Conservation (phyloP, 1,140 invertebrate species). For the Microplitis mediator region DNA sequence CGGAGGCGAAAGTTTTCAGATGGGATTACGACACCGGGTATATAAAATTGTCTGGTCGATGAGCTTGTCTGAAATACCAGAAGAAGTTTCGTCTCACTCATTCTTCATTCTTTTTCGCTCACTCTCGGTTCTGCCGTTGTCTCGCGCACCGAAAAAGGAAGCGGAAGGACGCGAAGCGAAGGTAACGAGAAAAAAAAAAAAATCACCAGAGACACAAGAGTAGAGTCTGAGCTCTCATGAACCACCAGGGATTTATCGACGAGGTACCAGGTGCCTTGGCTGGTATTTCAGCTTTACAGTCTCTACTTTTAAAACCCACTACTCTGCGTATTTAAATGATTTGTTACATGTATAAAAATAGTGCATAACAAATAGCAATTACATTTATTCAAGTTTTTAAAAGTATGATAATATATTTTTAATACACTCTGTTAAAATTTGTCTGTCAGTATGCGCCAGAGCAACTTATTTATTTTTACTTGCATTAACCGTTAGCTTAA, state of each 20-base stretch:
- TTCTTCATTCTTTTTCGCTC: not conserved
- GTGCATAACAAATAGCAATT: no score
- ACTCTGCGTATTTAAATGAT: no score
- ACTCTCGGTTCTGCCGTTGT: no score
- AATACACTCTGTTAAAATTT: not conserved
- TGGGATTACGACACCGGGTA: conserved; percentile 18
- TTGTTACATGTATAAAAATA: no score
- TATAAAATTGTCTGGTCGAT: conserved; percentile 23
- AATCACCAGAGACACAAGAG: not conserved
- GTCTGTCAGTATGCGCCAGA: no score
- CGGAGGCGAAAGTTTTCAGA: conserved; percentile 1
- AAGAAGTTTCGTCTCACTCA: not conserved
- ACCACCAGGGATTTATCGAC: conserved; percentile 33
- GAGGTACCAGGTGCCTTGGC: conserved; percentile 36
- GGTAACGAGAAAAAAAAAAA: conserved; percentile 9
- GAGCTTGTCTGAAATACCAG: conserved; percentile 5
- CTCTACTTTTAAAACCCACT: conserved; percentile 3
- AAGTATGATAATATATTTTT: conserved; percentile 28
- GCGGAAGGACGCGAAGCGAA: conserved; percentile 2
- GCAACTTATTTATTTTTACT: not conserved
- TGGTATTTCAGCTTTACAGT: conserved; percentile 19
- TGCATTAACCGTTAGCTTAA: not conserved
- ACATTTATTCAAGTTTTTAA: conserved; percentile 28
- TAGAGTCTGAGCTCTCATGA: conserved; percentile 17
- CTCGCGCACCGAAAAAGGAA: conserved; percentile 14